Base-by-base conservation (phyloP, 2,113 vertebrate species). In the Ranitomeya variabilis region DNA sequence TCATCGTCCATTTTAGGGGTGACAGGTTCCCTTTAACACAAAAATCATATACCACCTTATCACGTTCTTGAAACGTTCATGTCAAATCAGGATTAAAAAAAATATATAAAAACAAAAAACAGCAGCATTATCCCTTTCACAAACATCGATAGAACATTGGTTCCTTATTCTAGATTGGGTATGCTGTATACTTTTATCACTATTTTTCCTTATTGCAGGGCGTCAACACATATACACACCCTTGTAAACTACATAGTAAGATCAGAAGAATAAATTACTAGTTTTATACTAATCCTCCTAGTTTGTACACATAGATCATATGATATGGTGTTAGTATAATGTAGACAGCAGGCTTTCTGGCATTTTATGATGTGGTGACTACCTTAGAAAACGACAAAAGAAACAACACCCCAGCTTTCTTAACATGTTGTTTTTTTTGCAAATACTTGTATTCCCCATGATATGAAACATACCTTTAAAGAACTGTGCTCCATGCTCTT, bases 181-280 rank as follows among this genome's bases (percentile, higher is more conserved):
- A 9, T 37, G 14, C 14, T 37, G 37, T 37, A 7, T 73, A 31
- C 69, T 15, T 31, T 37, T 45, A 45, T 45, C 37, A 37, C 16
- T 73, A 14, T 31, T 37, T 80, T 55, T 59, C 78, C 55, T 80
- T 80, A 59, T 80, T 80, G 54, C 23, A 57, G 54, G 78, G 54
- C 23, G 78, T 80, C n/a, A 80, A 80, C 78, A 59, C 78, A 80
- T 13, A 80, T 80, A 31, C 54, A 59, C 78, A 26, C 78, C 54
- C 78, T 26, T 80, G 12, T 31, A 7, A 23, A 79, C 16, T 11
- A 57, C 78, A 80, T 11, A 18, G 23, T 26, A 8, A 57, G 78
- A 31, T 57, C 59, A 80, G 37, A 4, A 45, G 37, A 15, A 80
- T 31, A 14, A 15, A 73, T 37, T 4, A 37, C 26, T 16, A 16